Percentiles rank a stretch among this genome's conserved stretches.
These are phyloP conservation scores for Trematomus loennbergii DNA, from an alignment of 2,113 vertebrate genomes.

Conservation along the genomic window DNA sequence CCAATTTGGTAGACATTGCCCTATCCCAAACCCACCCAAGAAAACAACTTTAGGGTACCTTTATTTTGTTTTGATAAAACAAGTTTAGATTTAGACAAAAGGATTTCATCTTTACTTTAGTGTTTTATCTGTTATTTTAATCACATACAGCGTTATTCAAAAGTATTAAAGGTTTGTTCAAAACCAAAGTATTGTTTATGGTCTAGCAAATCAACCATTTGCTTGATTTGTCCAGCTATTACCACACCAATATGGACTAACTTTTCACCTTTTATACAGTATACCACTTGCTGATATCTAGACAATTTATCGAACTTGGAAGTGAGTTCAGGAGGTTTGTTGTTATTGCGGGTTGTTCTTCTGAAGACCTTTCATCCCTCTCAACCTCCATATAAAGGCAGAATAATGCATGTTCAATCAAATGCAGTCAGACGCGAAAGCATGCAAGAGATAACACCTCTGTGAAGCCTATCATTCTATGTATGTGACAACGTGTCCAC, in stretches of 20 bases:
- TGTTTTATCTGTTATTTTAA: too few species aligned
- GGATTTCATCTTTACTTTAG: too few species aligned
- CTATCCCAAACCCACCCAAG: too few species aligned
- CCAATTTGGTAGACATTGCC: too few species aligned
- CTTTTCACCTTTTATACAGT: too few species aligned
- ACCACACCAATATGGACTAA: background rate
- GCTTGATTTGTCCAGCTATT: background rate
- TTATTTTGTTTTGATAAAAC: too few species aligned
- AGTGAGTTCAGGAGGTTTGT: background rate
- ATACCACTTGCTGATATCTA: background rate
- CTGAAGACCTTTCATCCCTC: background rate
- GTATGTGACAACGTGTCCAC: background rate
- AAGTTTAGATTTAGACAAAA: too few species aligned
- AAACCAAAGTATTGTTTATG: too few species aligned
- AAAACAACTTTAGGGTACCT: too few species aligned
- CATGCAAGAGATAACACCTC: background rate
- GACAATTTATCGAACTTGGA: background rate
- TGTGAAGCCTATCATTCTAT: background rate
- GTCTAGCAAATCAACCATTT: background rate
- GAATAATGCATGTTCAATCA: background rate
- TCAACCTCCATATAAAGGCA: background rate
- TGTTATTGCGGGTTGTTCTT: background rate
- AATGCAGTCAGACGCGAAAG: background rate
- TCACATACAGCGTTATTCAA: too few species aligned
- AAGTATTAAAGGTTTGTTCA: too few species aligned